phyloP scores from a whole-genome alignment of 2,113 vertebrate species.

The Helogale parvula region DNA sequence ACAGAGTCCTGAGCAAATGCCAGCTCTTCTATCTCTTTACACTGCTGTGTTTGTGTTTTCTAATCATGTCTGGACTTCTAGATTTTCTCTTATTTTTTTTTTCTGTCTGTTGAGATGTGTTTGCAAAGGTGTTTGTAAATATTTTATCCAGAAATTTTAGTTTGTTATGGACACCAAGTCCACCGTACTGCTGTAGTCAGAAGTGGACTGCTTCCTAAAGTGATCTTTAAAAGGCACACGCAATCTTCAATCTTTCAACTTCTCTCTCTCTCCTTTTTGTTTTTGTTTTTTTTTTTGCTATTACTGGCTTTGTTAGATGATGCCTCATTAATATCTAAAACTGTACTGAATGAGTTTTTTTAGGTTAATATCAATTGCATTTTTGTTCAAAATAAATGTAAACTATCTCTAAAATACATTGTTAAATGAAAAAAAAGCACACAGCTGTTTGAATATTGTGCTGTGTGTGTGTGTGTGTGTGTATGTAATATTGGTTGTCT shows the following conservation, averaged over 20 bases:
- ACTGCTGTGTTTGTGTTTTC: neutral
- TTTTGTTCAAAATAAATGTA: constrained; percentile 23
- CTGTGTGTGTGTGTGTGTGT: neutral
- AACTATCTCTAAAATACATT: neutral
- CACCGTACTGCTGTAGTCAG: neutral
- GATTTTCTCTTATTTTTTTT: neutral
- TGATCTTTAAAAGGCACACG: neutral
- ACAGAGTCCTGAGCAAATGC: neutral
- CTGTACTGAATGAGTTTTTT: neutral
- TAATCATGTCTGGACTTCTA: neutral
- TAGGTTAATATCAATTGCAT: neutral
- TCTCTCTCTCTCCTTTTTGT: neutral
- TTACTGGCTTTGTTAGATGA: constrained; percentile 11
- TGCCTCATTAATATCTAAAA: constrained; percentile 3
- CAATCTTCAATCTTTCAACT: neutral
- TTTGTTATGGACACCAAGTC: neutral
- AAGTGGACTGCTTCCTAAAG: neutral
- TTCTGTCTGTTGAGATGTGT: neutral
- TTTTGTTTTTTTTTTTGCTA: neutral
- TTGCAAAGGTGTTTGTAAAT: constrained; percentile 38
- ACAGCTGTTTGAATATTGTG: neutral
- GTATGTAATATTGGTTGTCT: neutral
- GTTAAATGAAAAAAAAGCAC: neutral
- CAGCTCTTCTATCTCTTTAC: neutral
- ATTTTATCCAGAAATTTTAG: neutral